Percentiles rank a stretch among this genome's conserved stretches.
These are phyloP conservation scores for Pristionchus arcanus DNA, from an alignment of 2,888 invertebrate genomes.

Conservation along the genomic window DNA sequence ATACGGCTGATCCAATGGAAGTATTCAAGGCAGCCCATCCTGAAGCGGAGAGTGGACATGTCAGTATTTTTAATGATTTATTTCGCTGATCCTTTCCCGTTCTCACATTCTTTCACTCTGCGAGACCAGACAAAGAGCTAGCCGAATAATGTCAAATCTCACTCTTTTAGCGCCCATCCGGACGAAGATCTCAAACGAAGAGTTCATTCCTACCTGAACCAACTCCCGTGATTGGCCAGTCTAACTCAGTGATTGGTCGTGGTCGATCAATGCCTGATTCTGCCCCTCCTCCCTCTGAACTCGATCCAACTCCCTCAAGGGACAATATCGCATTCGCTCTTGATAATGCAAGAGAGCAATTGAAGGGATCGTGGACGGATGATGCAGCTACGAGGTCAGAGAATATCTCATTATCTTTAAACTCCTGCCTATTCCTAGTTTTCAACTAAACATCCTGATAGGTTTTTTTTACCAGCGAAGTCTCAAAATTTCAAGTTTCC, in stretches of 20 bases:
- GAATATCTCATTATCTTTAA: no score
- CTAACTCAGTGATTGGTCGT: background rate
- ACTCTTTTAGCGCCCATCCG: background rate
- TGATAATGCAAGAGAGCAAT: constrained; percentile 19
- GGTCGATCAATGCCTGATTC: background rate
- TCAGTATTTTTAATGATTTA: background rate
- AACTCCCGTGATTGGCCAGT: constrained; percentile 24
- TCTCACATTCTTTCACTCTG: background rate
- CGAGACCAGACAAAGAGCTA: no score
- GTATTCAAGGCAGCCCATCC: constrained; percentile 26
- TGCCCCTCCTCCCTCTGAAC: constrained; percentile 46
- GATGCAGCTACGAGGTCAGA: background rate
- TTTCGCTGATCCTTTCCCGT: background rate
- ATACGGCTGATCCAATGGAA: constrained; percentile 14
- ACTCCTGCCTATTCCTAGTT: no score
- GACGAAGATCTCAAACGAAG: background rate
- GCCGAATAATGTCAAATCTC: no score
- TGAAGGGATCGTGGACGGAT: constrained; percentile 53
- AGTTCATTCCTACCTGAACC: constrained; percentile 16
- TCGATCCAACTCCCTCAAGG: background rate
- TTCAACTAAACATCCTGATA: no score
- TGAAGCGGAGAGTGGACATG: background rate
- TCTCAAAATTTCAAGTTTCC: no score
- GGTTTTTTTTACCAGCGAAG: no score
- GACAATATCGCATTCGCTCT: constrained; percentile 37